Percentiles rank a stretch among this genome's conserved stretches.
phyloP scores from a whole-genome alignment of 2,113 vertebrate species.

The Larimichthys polyactis region DNA sequence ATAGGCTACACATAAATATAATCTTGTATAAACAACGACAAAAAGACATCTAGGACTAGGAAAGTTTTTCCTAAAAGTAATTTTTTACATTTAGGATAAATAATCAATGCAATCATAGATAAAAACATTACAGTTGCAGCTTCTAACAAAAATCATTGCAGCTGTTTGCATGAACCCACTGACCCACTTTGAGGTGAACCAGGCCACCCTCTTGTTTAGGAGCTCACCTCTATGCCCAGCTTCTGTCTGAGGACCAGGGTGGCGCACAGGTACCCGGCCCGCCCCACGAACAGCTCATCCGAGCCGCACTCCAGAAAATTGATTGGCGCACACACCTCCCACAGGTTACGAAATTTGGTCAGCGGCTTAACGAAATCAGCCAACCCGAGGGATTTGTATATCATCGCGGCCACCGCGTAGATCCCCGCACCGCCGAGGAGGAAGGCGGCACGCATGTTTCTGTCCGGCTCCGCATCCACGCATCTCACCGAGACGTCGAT shows the following conservation, averaged over 20 bases:
- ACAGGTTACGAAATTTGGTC: constrained; percentile 88
- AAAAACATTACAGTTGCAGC: no score
- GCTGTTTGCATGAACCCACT: no score
- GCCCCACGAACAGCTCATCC: constrained; percentile 92
- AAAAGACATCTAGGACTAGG: no score
- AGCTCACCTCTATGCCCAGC: constrained; percentile 90
- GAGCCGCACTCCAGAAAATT: constrained; percentile 91
- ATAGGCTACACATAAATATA: background rate
- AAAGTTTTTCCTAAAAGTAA: no score
- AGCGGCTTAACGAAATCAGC: constrained; percentile 86
- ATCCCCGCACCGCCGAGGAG: constrained; percentile 89
- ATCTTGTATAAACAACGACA: background rate
- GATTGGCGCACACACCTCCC: constrained; percentile 87
- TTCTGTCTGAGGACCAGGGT: constrained; percentile 91
- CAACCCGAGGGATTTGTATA: constrained; percentile 88
- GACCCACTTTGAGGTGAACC: background rate
- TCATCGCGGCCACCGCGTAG: constrained; percentile 88
- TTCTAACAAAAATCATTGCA: no score
- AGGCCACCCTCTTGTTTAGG: background rate
- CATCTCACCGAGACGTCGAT: constrained; percentile 86
- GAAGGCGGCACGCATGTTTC: constrained; percentile 89
- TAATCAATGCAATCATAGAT: no score
- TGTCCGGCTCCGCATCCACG: constrained; percentile 87
- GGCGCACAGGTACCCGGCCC: constrained; percentile 91
- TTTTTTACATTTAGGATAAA: no score